Evolutionary conservation across 2,797 vertebrate species (phyloP), one percentile per base, ranked within the genome.

Genomic region (Galagoides demidoff): DNA sequence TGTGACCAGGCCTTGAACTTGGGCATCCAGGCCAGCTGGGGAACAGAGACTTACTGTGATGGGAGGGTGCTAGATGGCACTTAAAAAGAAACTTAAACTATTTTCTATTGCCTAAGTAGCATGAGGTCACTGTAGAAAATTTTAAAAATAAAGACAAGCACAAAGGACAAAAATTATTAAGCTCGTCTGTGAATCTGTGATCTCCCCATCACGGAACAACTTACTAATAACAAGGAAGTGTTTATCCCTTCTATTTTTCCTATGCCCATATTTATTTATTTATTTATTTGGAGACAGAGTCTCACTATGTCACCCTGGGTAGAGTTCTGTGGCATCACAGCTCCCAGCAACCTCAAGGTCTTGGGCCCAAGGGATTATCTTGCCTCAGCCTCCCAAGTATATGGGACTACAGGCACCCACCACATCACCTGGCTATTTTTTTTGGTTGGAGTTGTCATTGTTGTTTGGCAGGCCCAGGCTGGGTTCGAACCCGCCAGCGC

Each of bases 61-160:
- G 43, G 71, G 63, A 70, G n/a, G 29, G 43, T 43, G 11, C 66
- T 71, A 59, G 70, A 43, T 45, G 63, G 57, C 49, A 23, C 39
- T 57, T 76, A 31, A 17, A 71, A 82, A 82, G 63, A 74, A 71
- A 74, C 37, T 73, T 25, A 70, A 4, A 27, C 70, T 63, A 43
- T 73, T 90, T 94, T 63, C 29, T 89, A 1, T 49, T 63, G 61
- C 68, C 22, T 16, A 45, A 66, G 45, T 12, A 55, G 86, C 17
- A 19, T 2, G 31, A 95, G 14, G 20, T 85, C 59, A 85, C 34
- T 20, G 29, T 39, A 68, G 49, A 85, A 87, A 90, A 73, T 23
- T 29, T 63, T 34, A 88, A 64, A 66, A 88, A n/a, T n/a, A 82
- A 79, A 92, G 68, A 89, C 52, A 71, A 89, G 57, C 83, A 39